These are phyloP conservation scores for Dromas ardeola DNA, from an alignment of 2,113 vertebrate species.

Conservation along the genomic window DNA sequence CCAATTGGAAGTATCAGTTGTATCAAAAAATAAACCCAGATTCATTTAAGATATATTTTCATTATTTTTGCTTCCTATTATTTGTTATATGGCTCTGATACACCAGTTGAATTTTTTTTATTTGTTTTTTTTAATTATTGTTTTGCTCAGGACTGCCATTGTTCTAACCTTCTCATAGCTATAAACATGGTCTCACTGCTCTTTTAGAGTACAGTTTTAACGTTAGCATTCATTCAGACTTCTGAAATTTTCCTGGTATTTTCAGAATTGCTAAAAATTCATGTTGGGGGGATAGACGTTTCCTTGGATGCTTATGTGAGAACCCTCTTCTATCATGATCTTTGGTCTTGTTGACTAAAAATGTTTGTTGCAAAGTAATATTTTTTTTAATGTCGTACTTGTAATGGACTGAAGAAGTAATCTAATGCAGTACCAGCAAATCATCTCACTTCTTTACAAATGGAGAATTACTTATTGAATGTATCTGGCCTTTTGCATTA, in stretches of 20 bases:
- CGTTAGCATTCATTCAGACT: neutral
- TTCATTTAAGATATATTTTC: neutral
- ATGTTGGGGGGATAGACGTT: fast-evolving
- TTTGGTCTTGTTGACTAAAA: neutral
- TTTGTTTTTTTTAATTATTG: neutral
- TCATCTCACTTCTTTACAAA: neutral
- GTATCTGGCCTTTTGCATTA: neutral
- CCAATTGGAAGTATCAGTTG: neutral
- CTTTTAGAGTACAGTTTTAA: neutral
- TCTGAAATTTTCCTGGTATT: neutral
- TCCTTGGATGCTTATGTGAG: neutral
- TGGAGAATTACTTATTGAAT: neutral
- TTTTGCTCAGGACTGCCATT: neutral
- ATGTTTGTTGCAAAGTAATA: neutral
- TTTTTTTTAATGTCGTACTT: neutral
- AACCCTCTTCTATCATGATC: neutral
- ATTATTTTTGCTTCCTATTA: neutral
- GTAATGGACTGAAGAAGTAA: neutral
- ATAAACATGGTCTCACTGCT: neutral
- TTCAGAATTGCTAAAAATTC: neutral
- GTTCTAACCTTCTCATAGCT: neutral
- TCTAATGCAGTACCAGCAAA: neutral
- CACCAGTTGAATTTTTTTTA: neutral
- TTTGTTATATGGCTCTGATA: neutral
- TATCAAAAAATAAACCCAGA: neutral